Evolutionary conservation across 2,797 vertebrate species (phyloP).

Genomic region (Aselliscus stoliczkanus): DNA sequence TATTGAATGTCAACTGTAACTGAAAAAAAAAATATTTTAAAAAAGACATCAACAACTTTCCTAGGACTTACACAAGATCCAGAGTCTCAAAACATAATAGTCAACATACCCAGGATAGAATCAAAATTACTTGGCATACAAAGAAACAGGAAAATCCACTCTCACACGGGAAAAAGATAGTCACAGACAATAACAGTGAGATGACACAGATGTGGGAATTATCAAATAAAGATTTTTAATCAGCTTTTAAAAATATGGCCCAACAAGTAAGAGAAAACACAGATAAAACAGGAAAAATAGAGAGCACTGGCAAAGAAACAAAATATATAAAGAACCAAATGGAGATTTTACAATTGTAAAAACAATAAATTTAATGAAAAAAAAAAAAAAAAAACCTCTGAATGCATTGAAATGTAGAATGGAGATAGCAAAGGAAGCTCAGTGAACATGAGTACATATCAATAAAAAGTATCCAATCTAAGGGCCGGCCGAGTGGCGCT

Average conservation of each 20-base stretch:
- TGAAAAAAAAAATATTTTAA: too few relatives aligned
- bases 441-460: not conserved
- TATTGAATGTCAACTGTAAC: too few relatives aligned
- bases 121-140: not conserved
- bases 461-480: not conserved
- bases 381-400: accelerated
- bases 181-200: not conserved
- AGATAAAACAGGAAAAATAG: not conserved
- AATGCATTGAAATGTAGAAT: not conserved
- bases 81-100: not conserved
- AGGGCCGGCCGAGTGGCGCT: too few relatives aligned
- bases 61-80: not conserved
- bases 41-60: not conserved
- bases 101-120: not conserved
- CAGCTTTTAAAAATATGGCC: not conserved
- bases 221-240: not conserved
- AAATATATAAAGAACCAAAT: not conserved
- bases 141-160: not conserved
- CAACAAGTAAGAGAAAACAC: not conserved
- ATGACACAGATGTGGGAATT: not conserved
- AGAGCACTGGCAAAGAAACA: not conserved
- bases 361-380: not conserved
- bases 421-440: not conserved
- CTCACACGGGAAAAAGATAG: not conserved
- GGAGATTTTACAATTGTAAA: not conserved